Conservation (phyloP, 2,113 vertebrate genomes). For the Mastomys coucha region DNA sequence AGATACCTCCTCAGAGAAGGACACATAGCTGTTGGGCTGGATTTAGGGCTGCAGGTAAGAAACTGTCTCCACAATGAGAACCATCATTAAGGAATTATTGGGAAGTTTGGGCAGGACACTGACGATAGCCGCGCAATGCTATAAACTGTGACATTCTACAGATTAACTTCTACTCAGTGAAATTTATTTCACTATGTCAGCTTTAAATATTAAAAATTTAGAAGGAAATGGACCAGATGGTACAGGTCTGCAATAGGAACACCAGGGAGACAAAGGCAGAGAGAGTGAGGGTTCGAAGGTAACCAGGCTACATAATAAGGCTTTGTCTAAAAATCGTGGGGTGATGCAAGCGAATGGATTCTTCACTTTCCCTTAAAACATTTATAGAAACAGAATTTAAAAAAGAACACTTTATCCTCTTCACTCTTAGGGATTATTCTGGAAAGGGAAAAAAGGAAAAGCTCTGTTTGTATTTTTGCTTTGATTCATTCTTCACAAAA, state of each 20-base stretch:
- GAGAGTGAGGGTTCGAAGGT: too few relatives aligned
- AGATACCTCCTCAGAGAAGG: background rate
- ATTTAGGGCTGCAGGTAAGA: background rate
- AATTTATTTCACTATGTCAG: background rate
- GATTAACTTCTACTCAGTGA: background rate
- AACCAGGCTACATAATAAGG: background rate
- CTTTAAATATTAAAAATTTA: background rate
- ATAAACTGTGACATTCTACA: background rate
- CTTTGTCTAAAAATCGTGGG: background rate
- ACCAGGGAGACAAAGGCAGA: background rate
- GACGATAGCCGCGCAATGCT: background rate
- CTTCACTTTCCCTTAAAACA: slow-evolving; percentile 31
- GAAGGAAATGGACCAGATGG: background rate
- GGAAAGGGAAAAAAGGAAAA: fast-evolving
- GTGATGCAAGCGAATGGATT: background rate
- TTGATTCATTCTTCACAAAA: slow-evolving; percentile 64
- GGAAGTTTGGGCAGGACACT: fast-evolving
- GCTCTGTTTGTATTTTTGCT: slow-evolving; percentile 32
- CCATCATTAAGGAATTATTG: background rate
- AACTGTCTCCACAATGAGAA: background rate
- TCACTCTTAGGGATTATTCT: background rate
- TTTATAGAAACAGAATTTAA: background rate
- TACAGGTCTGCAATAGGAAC: background rate
- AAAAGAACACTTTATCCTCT: background rate
- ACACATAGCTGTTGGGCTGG: too few relatives aligned